Evolutionary conservation across 2,888 invertebrate genomes (phyloP), one percentile per base, ranked within the genome.

Genomic region (Platerodrilus igneus): DNA sequence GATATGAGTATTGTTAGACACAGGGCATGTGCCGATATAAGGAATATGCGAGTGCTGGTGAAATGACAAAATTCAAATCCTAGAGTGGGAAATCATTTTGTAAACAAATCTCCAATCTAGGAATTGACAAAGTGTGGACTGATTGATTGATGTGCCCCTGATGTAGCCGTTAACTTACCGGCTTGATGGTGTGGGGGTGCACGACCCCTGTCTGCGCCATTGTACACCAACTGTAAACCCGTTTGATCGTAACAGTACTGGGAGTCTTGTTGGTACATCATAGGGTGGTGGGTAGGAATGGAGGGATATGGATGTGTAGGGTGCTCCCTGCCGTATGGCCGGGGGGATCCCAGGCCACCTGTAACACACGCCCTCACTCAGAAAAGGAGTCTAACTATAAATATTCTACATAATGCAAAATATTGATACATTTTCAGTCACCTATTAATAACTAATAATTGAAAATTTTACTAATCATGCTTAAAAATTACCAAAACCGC

Each of bases 201-300:
- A 44, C 66, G 63, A 53, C 66, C 66, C 62, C 67, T 63, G 57
- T 65, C 67, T 51, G 64, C 62, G 56, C 67, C 64, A 63, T 65
- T 64, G 64, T 65, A 64, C 59, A 63, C 58, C 64, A 65, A 63
- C 59, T 64, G 66, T 64, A 66, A 63, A 62, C 63, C 68, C 65
- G 71, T 66, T 68, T 74, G 74, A 71, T 76, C 75, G 68, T 75
- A 76, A 73, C 74, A 74, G 71, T 73, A 76, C 68, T 73, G 74
- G 67, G 71, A 70, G 64, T 69, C 58, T 70, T 71, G 65, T 69
- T 69, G 66, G 64, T 66, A 66, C 66, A 64, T 63, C 65, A 70
- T 70, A 63, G 69, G 62, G 62, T 66, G 62, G 58, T 71, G 75
- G 75, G 64, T 73, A 58, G 71, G 64, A 53, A 65, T 64, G 56